These are phyloP conservation scores for Trichonephila clavipes DNA, from an alignment of 1,140 invertebrate species.

Conservation along the genomic window DNA sequence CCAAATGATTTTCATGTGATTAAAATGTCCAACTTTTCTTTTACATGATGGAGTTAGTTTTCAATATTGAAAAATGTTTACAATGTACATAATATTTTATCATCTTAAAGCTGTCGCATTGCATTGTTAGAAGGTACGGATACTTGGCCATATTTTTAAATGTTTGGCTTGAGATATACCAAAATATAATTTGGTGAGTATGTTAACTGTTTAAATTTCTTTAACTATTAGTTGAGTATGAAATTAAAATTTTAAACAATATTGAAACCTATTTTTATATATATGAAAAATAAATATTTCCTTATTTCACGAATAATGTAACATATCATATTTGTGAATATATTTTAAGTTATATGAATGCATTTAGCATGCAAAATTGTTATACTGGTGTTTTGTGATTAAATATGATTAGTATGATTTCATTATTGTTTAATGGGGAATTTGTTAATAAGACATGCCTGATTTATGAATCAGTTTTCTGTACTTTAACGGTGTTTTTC, in stretches of 20 bases:
- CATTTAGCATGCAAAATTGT: no score
- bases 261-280: background rate
- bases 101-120: background rate
- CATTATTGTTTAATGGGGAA: no score
- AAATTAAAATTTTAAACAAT: background rate
- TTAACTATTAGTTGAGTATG: background rate
- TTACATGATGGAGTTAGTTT: no score
- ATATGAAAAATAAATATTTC: no score
- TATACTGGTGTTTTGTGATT: no score
- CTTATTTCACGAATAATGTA: no score
- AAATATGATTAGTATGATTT: no score
- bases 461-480: background rate
- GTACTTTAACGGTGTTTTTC: background rate
- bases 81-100: background rate
- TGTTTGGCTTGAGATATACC: background rate
- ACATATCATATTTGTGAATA: no score
- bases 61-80: background rate
- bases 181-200: conserved; percentile 10
- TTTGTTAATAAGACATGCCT: no score
- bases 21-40: no score
- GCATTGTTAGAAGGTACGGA: background rate
- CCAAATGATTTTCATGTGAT: no score
- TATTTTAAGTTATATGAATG: no score
- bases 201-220: background rate
- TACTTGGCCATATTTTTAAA: background rate